Evolutionary conservation across 2,888 invertebrate species (phyloP), one percentile per base, ranked within the genome.

Genomic region (Papilio elwesi): DNA sequence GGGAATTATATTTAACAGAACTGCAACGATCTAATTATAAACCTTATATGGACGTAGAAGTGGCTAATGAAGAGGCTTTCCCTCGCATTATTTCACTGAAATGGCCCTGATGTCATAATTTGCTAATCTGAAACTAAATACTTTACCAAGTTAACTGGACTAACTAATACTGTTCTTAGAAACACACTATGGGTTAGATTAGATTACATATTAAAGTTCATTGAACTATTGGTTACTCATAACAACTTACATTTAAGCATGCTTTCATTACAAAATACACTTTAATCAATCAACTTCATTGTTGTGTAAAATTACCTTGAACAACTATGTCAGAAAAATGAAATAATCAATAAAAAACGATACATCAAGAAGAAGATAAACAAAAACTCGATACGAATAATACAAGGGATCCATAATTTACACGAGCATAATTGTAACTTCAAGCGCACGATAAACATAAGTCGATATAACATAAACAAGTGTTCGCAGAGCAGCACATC

Each of bases 31-130:
- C 87, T 88, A 89, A 85, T 85, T 85, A 84, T 85, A 87, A 76
- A 76, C 74, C 75, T 76, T 79, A 83, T 87, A 88, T 89, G 85
- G 85, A 85, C 83, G 84, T 83, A 86, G 83, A 83, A 87, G 78
- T 78, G 77, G 76, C 83, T 82, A 87, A 89, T 89, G 87, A 88
- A 85, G 75, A 73, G 77, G 74, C 70, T 76, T 75, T 69, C 53
- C 66, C 78, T 74, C 76, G 76, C 70, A 63, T 74, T 63, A 73
- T 75, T 70, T 74, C 70, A 52, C 26, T 26, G 43, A 55, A 64
- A 71, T 59, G 68, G 13, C 68, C n/a, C 62, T 16, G 67, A 70
- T 75, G 74, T 77, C 80, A 76, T 83, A 80, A 82, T 82, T 80
- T 79, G 75, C 78, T 73, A 79, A 78, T 78, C 70, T 77, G 76